phyloP scores from a whole-genome alignment of 2,797 vertebrate genomes.

The Morus bassanus region DNA sequence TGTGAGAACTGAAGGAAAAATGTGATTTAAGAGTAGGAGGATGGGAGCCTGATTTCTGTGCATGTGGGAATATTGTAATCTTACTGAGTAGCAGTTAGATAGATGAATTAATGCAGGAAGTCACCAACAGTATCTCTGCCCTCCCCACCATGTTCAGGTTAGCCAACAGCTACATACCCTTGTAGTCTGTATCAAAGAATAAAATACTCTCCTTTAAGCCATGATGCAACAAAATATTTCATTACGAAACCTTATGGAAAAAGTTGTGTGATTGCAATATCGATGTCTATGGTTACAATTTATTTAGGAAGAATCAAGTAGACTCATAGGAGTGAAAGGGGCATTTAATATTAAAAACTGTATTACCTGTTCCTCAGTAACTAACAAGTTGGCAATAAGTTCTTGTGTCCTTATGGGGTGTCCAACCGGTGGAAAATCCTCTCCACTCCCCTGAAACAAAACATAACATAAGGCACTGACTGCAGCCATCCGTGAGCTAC shows the following conservation, averaged over 20 bases:
- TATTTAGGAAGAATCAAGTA: background rate
- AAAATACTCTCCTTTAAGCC: background rate
- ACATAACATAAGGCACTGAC: background rate
- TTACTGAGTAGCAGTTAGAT: background rate
- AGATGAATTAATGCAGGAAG: background rate
- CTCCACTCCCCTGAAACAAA: background rate
- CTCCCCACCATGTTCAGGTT: background rate
- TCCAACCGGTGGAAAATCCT: background rate
- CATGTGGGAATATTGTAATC: background rate
- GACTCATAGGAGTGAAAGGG: background rate
- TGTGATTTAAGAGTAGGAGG: background rate
- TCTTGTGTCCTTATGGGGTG: background rate
- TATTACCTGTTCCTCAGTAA: background rate
- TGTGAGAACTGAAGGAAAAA: background rate
- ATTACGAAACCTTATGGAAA: background rate
- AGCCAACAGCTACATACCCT: background rate
- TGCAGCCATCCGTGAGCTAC: background rate
- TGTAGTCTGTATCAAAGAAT: background rate
- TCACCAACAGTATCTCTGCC: background rate
- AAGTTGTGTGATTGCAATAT: background rate
- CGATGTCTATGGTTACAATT: rapidly evolving
- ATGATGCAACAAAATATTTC: background rate
- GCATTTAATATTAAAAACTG: background rate
- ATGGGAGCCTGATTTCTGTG: background rate
- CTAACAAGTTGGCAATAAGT: background rate